Conservation (phyloP, 2,113 vertebrate species). For the Mellivora capensis region DNA sequence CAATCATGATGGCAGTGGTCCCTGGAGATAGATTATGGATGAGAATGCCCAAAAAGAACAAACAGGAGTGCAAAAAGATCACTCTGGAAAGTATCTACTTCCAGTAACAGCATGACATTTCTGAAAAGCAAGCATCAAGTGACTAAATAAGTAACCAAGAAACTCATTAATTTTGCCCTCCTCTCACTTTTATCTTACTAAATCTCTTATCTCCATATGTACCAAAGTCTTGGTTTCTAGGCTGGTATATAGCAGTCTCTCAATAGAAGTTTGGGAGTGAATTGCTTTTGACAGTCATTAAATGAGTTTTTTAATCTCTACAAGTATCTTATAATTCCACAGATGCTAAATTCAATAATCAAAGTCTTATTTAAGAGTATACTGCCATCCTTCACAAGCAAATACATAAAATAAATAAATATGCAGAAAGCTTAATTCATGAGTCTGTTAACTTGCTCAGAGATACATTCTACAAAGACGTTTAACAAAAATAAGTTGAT, state of each 20-base stretch:
- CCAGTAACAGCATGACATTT: background rate
- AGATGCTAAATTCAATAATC: background rate
- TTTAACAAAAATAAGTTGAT: background rate
- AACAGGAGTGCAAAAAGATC: background rate
- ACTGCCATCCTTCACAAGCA: background rate
- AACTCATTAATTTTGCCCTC: background rate
- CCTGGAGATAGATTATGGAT: background rate
- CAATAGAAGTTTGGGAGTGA: background rate
- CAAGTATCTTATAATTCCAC: background rate
- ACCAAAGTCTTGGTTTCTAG: background rate
- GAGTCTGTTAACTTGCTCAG: background rate
- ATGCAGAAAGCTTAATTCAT: background rate
- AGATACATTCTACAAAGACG: background rate
- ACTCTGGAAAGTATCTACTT: background rate
- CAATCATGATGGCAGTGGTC: background rate
- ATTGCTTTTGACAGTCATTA: background rate
- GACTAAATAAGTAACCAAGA: background rate
- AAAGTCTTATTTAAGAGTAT: conserved; percentile 5
- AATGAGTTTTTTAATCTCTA: background rate
- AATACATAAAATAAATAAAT: background rate
- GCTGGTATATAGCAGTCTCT: background rate
- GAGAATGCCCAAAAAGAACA: background rate
- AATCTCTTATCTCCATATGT: background rate
- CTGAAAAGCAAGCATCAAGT: background rate
- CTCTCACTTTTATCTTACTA: background rate